A percentile compares a stretch with the other conserved stretches of the same genome.
phyloP scores from a whole-genome alignment of 2,888 invertebrate species.

The Trachelus stipa region DNA sequence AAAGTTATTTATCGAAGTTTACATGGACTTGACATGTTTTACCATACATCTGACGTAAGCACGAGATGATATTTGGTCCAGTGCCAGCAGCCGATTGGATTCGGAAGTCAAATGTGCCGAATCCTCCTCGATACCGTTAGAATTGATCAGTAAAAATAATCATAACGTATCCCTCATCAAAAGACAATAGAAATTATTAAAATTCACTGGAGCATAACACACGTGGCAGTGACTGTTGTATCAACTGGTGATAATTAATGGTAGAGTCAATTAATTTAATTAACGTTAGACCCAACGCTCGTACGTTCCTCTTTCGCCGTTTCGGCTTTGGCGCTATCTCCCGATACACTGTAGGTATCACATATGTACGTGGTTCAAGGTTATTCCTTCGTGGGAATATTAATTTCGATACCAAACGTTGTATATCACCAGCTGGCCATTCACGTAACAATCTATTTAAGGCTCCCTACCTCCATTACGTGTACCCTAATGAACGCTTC shows the following conservation, averaged over 20 bases:
- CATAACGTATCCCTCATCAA: background rate
- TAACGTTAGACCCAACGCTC: background rate
- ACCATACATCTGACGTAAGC: background rate
- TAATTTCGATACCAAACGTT: constrained; percentile 11
- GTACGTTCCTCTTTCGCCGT: background rate
- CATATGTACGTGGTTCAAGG: constrained; percentile 11
- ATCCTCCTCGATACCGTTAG: background rate
- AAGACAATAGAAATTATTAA: background rate
- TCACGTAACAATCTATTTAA: constrained; percentile 8
- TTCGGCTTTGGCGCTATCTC: background rate
- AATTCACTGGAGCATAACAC: background rate
- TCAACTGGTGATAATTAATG: background rate
- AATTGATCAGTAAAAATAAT: background rate
- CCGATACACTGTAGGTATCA: background rate
- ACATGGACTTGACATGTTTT: constrained; percentile 1
- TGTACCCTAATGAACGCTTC: background rate
- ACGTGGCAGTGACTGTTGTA: background rate
- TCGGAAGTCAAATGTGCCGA: background rate
- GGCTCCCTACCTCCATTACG: background rate
- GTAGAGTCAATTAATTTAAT: background rate
- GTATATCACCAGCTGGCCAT: constrained; percentile 1
- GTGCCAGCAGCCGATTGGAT: constrained; percentile 2
- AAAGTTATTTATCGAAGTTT: background rate
- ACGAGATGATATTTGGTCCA: constrained; percentile 1
- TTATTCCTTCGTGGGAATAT: constrained; percentile 13